Conservation (phyloP, 2,888 invertebrate species). For the Drosophila niveifrons region DNA sequence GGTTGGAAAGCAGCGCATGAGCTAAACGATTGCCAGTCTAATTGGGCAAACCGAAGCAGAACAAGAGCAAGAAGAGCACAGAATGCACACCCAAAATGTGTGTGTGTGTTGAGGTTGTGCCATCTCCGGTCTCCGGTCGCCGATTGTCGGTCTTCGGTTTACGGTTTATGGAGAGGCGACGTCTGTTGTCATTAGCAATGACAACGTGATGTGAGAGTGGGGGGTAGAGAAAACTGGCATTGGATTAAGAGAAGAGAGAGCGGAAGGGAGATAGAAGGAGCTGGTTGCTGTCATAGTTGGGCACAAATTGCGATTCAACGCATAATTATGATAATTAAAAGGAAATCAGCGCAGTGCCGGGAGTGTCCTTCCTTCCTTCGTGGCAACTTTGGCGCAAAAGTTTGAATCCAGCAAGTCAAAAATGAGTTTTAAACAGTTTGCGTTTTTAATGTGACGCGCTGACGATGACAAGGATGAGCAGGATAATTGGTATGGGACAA, state of each 20-base stretch:
- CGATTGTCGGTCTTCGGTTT: constrained; percentile 22
- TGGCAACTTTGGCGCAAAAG: constrained; percentile 49
- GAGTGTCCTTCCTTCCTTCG: constrained; percentile 33
- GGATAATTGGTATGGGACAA: constrained; percentile 6
- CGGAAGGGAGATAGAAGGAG: too few species aligned
- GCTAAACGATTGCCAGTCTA: constrained; percentile 15
- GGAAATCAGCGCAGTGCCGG: constrained; percentile 58
- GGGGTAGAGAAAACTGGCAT: too few species aligned
- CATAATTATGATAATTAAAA: constrained; percentile 76
- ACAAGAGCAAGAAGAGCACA: background rate
- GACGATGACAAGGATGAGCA: constrained; percentile 28
- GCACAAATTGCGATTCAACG: constrained; percentile 53
- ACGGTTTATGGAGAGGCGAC: background rate
- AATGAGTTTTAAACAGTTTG: constrained; percentile 45
- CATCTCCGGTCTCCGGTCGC: constrained; percentile 14
- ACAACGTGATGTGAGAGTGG: too few species aligned
- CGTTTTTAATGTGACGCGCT: constrained; percentile 34
- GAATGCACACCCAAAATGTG: constrained; percentile 1
- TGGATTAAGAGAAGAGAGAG: too few species aligned
- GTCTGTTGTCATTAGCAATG: background rate
- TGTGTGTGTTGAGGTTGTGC: constrained; percentile 13
- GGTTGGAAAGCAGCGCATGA: constrained; percentile 6
- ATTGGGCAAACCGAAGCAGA: constrained; percentile 20
- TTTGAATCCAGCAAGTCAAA: constrained; percentile 52
- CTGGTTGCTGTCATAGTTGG: constrained; percentile 12